A percentile compares a stretch with the other conserved stretches of the same genome.
Conservation (phyloP, 2,797 vertebrate genomes). For the Bovichtus diacanthus region DNA sequence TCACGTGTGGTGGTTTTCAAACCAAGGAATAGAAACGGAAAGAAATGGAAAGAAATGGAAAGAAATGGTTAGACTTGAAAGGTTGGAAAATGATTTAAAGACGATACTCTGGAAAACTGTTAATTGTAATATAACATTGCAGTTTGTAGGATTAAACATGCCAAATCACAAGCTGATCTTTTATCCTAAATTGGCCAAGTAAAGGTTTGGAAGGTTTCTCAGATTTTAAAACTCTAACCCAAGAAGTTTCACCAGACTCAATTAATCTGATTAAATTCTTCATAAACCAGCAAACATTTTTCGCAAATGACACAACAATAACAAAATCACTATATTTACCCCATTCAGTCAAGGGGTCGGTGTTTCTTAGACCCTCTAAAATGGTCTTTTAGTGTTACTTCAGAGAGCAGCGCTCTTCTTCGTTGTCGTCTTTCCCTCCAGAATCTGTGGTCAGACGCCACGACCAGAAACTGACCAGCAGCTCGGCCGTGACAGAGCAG, state of each 20-base stretch:
- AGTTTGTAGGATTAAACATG: background rate
- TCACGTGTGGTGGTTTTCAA: too few species aligned
- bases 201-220: background rate
- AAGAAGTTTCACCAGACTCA: background rate
- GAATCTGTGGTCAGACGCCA: constrained; percentile 33
- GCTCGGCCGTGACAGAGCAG: constrained; percentile 54
- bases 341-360: background rate
- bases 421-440: constrained; percentile 1
- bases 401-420: background rate
- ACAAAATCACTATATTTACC: too few species aligned
- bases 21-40: too few species aligned
- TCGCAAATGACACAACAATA: background rate
- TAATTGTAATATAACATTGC: too few species aligned
- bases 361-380: background rate
- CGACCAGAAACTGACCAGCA: constrained; percentile 26
- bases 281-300: too few species aligned
- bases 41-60: too few species aligned
- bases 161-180: background rate
- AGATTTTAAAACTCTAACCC: background rate
- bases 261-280: background rate
- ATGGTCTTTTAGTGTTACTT: background rate
- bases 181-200: background rate
- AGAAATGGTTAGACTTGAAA: background rate
- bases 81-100: background rate
- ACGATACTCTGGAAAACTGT: background rate